Evolutionary conservation across 92 coral and sea anemone genomes (phyloP).

Genomic region (Actinostola sp.): DNA sequence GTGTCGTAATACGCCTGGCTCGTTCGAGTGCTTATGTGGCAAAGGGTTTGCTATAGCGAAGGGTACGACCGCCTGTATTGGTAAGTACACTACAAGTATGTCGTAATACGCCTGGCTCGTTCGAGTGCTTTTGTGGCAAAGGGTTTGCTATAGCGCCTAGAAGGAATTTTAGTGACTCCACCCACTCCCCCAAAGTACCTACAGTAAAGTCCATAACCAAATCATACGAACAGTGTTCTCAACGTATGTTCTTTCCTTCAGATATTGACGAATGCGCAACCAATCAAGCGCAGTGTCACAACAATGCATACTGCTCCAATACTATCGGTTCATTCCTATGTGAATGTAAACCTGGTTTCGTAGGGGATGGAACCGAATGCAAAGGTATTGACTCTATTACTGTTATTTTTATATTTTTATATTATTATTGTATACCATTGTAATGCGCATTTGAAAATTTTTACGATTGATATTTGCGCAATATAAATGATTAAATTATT

Average conservation of each 20-base stretch:
- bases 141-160: too few species aligned
- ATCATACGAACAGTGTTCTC: too few species aligned
- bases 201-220: not conserved
- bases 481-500: too few species aligned
- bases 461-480: too few species aligned
- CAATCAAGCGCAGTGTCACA: slow-evolving; percentile 60
- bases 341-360: slow-evolving; percentile 77
- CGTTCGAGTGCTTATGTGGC: slow-evolving; percentile 85
- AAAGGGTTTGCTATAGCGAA: slow-evolving; percentile 80
- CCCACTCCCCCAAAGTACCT: too few species aligned
- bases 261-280: slow-evolving; percentile 85
- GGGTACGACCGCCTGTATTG: slow-evolving; percentile 80
- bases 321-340: slow-evolving; percentile 73
- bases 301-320: slow-evolving; percentile 76
- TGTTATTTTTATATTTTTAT: too few species aligned
- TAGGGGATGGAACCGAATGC: slow-evolving; percentile 61
- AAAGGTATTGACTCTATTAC: slow-evolving; percentile 38
- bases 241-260: too few species aligned
- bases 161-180: too few species aligned
- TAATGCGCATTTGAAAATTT: too few species aligned
- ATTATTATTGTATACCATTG: too few species aligned
- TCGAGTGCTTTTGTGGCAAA: slow-evolving; percentile 78
- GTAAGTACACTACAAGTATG: slow-evolving; percentile 83
- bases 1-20: slow-evolving; percentile 88
- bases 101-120: slow-evolving; percentile 87